A percentile compares a stretch with the other conserved stretches of the same genome.
These are phyloP conservation scores for Pleuronectes platessa DNA, from an alignment of 2,113 vertebrate species.

Conservation along the genomic window DNA sequence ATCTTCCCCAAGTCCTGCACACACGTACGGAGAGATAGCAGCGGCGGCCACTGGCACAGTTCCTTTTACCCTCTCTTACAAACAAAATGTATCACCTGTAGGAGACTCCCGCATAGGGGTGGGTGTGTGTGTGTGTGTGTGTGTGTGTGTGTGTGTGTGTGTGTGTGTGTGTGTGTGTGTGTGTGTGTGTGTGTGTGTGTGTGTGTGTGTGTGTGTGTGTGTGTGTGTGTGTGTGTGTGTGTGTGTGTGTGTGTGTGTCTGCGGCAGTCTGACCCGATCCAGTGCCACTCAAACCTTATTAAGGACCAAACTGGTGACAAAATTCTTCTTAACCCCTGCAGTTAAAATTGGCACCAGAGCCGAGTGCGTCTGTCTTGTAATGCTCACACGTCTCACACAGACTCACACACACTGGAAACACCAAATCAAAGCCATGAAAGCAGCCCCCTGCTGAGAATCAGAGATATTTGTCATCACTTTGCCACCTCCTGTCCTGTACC, in stretches of 20 bases:
- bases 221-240: no score
- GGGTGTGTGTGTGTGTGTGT: constrained; percentile 25
- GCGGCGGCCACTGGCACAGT: constrained; percentile 59
- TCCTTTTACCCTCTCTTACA: constrained; percentile 49
- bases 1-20: constrained; percentile 56
- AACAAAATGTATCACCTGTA: constrained; percentile 71
- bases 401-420: constrained; percentile 14
- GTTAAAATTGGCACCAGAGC: constrained; percentile 48
- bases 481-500: constrained; percentile 22
- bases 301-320: constrained; percentile 70
- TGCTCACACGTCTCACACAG: neutral
- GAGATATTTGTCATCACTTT: constrained; percentile 41
- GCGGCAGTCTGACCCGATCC: constrained; percentile 46
- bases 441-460: constrained; percentile 37
- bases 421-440: constrained; percentile 10
- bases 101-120: neutral
- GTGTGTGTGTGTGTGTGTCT: neutral
- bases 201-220: no score
- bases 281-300: constrained; percentile 63
- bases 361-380: constrained; percentile 23
- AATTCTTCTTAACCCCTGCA: constrained; percentile 31
- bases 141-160: no score
- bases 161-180: no score
- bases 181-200: no score
- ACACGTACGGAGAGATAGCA: constrained; percentile 60